Percentiles rank a stretch among this genome's conserved stretches.
phyloP scores from a whole-genome alignment of 2,797 vertebrate species.

The Eleutherodactylus coqui region DNA sequence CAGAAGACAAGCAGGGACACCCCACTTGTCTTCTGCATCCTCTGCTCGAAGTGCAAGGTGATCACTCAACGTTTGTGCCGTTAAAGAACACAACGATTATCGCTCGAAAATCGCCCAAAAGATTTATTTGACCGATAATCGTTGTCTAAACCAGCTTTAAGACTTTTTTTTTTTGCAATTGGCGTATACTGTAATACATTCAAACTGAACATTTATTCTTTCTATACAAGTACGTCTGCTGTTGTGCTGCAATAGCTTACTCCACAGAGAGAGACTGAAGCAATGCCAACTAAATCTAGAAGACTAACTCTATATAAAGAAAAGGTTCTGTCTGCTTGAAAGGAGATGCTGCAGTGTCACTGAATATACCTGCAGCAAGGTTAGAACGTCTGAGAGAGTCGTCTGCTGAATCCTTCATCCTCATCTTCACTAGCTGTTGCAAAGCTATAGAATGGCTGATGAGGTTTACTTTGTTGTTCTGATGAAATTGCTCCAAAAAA shows the following conservation, averaged over 20 bases:
- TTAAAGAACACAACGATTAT: too few relatives aligned
- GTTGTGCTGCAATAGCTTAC: not conserved
- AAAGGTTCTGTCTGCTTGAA: not conserved
- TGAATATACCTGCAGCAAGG: not conserved
- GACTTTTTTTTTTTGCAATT: too few relatives aligned
- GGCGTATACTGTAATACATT: not conserved
- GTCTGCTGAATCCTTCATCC: constrained; percentile 67
- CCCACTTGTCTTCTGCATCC: too few relatives aligned
- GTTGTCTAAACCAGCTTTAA: too few relatives aligned
- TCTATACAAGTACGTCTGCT: not conserved
- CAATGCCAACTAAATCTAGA: too few relatives aligned
- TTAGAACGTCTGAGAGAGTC: constrained; percentile 49
- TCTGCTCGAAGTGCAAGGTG: too few relatives aligned
- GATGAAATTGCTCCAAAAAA: constrained; percentile 85
- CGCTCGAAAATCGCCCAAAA: too few relatives aligned
- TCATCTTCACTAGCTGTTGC: constrained; percentile 83
- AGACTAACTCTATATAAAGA: not conserved
- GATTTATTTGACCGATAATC: too few relatives aligned
- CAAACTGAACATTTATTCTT: not conserved
- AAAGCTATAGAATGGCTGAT: constrained; percentile 70
- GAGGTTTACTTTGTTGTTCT: constrained; percentile 60
- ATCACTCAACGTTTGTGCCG: too few relatives aligned
- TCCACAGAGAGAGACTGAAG: not conserved
- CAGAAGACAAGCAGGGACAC: too few relatives aligned
- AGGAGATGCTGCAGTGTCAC: not conserved